Conservation (phyloP, 1,140 invertebrate genomes). For the Ctenoplectra terminalis region DNA sequence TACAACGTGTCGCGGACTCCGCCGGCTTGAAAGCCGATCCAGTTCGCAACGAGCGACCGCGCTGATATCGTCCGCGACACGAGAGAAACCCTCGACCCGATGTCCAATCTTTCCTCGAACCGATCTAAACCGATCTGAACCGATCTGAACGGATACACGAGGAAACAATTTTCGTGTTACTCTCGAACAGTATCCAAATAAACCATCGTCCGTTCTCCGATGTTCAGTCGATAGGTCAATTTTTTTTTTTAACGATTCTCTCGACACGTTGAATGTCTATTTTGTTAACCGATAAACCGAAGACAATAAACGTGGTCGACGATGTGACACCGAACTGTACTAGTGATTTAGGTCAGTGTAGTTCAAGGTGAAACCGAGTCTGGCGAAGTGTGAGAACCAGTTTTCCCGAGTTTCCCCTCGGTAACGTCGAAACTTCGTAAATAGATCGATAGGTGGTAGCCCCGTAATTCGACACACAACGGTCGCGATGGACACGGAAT, state of each 20-base stretch:
- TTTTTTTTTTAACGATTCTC: not conserved
- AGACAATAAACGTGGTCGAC: too few relatives aligned
- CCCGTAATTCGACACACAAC: not conserved
- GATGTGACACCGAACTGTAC: not conserved
- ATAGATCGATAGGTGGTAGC: conserved; percentile 7
- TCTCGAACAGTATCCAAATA: not conserved
- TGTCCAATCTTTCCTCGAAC: too few relatives aligned
- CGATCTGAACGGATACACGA: not conserved
- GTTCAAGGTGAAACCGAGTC: conserved; percentile 38
- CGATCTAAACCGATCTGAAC: not conserved
- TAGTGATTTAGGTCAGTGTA: conserved; percentile 38
- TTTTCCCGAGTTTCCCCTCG: conserved; percentile 15
- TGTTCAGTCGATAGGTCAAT: not conserved
- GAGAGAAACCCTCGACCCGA: not conserved
- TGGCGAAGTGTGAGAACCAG: conserved; percentile 6
- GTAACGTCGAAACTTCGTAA: not conserved
- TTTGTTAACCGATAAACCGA: too few relatives aligned
- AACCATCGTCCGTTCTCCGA: too few relatives aligned
- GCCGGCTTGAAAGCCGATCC: conserved; percentile 56
- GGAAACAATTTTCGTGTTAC: not conserved
- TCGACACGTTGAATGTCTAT: not conserved
- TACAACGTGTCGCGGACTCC: conserved; percentile 47
- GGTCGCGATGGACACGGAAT: not conserved
- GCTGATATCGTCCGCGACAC: conserved; percentile 24
- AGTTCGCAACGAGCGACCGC: conserved; percentile 62